These are phyloP conservation scores for Neopipo cinnamomea DNA, from an alignment of 2,113 vertebrate species.

Conservation along the genomic window DNA sequence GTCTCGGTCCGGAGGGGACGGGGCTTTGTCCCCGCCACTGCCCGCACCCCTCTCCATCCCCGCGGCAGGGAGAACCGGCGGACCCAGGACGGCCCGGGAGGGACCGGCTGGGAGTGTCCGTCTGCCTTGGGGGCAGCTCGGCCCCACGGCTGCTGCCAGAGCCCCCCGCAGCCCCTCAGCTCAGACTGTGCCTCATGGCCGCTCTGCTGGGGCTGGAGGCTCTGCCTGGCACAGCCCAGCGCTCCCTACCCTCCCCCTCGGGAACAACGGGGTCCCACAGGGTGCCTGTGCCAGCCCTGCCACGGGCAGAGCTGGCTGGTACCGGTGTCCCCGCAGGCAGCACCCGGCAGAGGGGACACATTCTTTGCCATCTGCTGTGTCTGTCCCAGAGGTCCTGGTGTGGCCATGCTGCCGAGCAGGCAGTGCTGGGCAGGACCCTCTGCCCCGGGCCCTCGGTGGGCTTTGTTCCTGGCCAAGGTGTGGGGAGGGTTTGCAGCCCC, in stretches of 20 bases:
- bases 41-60: background rate
- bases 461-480: background rate
- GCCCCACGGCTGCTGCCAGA: background rate
- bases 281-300: background rate
- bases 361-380: background rate
- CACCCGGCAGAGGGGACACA: background rate
- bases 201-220: background rate
- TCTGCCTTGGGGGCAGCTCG: background rate
- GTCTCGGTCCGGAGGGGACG: background rate
- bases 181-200: background rate
- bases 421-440: background rate
- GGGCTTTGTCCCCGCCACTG: background rate
- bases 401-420: too few relatives aligned
- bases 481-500: background rate
- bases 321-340: background rate
- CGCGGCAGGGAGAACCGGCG: background rate
- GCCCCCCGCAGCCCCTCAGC: background rate
- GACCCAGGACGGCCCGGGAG: background rate
- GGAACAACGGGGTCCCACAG: rapidly evolving
- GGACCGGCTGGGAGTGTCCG: background rate
- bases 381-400: rapidly evolving
- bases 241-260: background rate
- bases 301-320: background rate
- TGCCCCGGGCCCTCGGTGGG: rapidly evolving
- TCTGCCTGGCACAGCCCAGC: background rate